Evolutionary conservation across 1,140 invertebrate species (phyloP), one percentile per base, ranked within the genome.

Genomic region (Belonocnema kinseyi): DNA sequence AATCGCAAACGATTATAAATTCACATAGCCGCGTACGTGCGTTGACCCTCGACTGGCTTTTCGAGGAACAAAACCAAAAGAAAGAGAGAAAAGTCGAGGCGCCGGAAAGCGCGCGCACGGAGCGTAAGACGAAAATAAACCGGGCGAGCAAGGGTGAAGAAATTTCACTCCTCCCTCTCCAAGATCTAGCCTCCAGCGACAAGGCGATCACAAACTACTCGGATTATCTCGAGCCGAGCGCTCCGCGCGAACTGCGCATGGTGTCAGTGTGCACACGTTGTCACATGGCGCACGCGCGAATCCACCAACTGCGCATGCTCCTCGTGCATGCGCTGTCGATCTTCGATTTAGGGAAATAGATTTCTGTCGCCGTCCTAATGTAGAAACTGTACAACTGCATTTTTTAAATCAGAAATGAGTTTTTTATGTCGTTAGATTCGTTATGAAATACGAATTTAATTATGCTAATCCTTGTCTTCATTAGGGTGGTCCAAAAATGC

Each of bases 241-340:
- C 61, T 66, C 33, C 11, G 61, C 40, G 33, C 33, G n/a, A 66
- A 66, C 61, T 66, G 61, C 61, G 61, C 61, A 40, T 33, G 16
- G 61, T 33, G 61, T 40, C 33, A 33, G 40, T 16, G 21, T 10
- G 33, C 40, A 14, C 26, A 46, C 21, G 26, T 33, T 66, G 6
- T 19, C 54, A 56, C n/a, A 66, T 66, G 33, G 61, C 61, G 61
- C 61, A 66, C 61, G 61, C 61, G 61, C 61, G 33, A 66, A 40
- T 66, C 0, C 61, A 16, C 13, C 16, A 11, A 66, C 26, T 66
- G 26, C 61, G 61, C 61, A 66, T 66, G 61, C 61, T 13, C 26
- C 10, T 16, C 3, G 13, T 26, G 61, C 61, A 40, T 16, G 61
- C 26, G 61, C 61, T 13, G 6, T 56, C 26, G 26, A 33, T 33